A percentile compares a stretch with the other conserved stretches of the same genome.
phyloP scores from a whole-genome alignment of 2,113 vertebrate genomes.

The Ivindomyrus marchei region DNA sequence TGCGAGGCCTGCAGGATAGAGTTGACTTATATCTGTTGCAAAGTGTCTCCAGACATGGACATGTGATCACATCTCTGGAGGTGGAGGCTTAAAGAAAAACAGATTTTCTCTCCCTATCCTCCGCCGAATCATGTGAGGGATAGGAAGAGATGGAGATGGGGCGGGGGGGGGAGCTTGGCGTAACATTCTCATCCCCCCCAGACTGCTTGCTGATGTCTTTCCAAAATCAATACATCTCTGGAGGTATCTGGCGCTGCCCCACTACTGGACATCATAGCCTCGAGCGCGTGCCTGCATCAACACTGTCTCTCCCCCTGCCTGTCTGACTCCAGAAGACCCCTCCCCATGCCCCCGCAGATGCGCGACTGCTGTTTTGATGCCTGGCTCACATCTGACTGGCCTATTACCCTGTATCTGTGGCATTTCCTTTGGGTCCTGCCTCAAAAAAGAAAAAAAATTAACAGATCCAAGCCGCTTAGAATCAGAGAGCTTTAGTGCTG shows the following conservation, averaged over 20 bases:
- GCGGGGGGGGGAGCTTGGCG: background rate
- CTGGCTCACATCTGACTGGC: background rate
- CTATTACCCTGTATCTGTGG: background rate
- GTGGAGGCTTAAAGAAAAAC: background rate
- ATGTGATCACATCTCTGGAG: conserved; percentile 23
- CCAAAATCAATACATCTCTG: conserved; percentile 46
- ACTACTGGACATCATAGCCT: conserved; percentile 18
- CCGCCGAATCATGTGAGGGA: conserved; percentile 10
- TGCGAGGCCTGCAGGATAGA: conserved; percentile 7
- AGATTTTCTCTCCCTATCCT: background rate
- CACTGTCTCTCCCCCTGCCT: conserved; percentile 20
- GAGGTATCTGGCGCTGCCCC: conserved; percentile 32
- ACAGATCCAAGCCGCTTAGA: background rate
- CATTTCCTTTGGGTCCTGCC: background rate
- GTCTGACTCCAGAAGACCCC: conserved; percentile 31
- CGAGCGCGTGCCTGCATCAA: conserved; percentile 11
- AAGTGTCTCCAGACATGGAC: conserved; percentile 26
- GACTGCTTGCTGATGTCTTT: conserved; percentile 30
- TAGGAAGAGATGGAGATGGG: background rate
- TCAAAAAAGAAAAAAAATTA: background rate
- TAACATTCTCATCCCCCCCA: conserved; percentile 20
- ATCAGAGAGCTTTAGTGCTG: background rate
- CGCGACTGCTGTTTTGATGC: conserved; percentile 14
- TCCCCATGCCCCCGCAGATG: background rate
- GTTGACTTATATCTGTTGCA: background rate